Base-by-base conservation (phyloP, 2,113 vertebrate species). In the Varanus salvator region DNA sequence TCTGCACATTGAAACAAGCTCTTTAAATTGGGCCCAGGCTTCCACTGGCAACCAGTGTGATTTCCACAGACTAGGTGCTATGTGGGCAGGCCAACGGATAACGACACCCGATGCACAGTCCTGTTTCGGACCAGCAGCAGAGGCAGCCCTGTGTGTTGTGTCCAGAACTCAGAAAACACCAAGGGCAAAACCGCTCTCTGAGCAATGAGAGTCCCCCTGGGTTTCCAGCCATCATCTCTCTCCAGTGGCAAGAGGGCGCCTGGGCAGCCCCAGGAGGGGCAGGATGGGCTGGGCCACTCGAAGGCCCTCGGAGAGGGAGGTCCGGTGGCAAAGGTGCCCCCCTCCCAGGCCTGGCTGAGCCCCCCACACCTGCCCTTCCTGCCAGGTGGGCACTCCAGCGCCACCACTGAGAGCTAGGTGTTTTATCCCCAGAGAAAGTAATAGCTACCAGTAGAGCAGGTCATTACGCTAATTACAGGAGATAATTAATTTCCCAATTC, bases 381-480 rank as follows among this genome's bases (percentile, higher is more conserved):
- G 80, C 93, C 86, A 85, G 80, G 0, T 0, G 1, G 54, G 1
- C 60, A 75, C 90, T 87, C 78, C 94, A 96, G 96, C 38, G 38
- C 38, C 38, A 44, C 38, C 94, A 93, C 96, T 96, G 95, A 97
- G 14, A 80, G 94, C 48, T 90, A 89, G 86, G 95, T 95, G 93
- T 95, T 97, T 96, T 97, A 97, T 96, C 95, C 96, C 93, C 93
- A 94, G 94, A 95, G 96, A 96, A 97, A 97, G 38, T 44, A 44
- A 97, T 97, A 97, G 96, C 95, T 95, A 96, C 92, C 95, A 96
- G 95, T 95, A 87, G 95, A 6, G 80, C 91, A 96, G 96, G 96
- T 96, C 96, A 96, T 96, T 96, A 96, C 94, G 91, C 96, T 96
- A 96, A 97, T 97, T 96, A 96, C 93, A 91, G 91, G 92, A 96